Conservation (phyloP, 2,113 vertebrate genomes). For the Australoheros scitulus region DNA sequence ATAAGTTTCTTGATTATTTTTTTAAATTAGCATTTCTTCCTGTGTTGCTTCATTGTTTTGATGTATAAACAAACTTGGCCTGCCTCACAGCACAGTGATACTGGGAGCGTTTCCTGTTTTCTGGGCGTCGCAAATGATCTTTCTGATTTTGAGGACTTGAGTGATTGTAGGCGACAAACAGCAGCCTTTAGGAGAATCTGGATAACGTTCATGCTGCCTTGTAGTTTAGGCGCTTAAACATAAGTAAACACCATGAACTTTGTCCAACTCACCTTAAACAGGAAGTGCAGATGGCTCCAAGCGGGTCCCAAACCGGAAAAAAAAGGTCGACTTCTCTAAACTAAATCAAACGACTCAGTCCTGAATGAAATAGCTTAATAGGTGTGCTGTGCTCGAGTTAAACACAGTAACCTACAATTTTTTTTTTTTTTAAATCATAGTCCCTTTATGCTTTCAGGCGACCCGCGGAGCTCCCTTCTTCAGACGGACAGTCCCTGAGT, state of each 20-base stretch:
- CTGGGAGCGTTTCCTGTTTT: constrained; percentile 41
- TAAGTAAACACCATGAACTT: not conserved
- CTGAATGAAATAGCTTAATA: not conserved
- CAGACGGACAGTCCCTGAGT: not conserved
- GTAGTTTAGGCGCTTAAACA: not conserved
- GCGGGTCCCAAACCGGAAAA: not conserved
- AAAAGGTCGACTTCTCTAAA: constrained; percentile 1
- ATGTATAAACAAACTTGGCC: not conserved
- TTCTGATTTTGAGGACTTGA: not conserved
- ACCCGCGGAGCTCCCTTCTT: not conserved
- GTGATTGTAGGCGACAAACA: not conserved
- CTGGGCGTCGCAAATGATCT: constrained; percentile 15
- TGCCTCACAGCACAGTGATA: not conserved
- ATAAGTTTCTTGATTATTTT: not conserved
- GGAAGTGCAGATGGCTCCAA: constrained; percentile 12
- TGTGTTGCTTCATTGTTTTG: not conserved
- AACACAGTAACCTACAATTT: not conserved
- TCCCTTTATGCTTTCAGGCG: not conserved
- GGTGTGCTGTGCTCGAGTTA: not conserved
- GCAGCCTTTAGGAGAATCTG: not conserved
- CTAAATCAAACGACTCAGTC: not conserved
- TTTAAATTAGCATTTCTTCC: not conserved
- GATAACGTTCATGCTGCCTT: not conserved
- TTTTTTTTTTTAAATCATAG: not conserved
- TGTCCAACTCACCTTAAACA: constrained; percentile 48